Conservation (phyloP, 2,113 vertebrate genomes). For the Ariopsis seemanni region DNA sequence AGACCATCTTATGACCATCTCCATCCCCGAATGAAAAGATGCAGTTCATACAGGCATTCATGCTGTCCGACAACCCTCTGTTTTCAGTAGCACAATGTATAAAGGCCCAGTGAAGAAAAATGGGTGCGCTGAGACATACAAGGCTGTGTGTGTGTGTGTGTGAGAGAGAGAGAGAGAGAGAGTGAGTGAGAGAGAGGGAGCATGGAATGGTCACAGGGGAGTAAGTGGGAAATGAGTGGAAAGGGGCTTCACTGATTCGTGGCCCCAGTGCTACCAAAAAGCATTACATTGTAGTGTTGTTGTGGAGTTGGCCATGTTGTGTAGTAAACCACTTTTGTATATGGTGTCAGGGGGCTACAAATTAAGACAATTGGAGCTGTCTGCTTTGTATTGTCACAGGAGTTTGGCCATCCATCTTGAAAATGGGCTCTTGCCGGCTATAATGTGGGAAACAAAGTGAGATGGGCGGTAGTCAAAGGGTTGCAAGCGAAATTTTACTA, state of each 20-base stretch:
- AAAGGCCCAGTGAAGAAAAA: conserved; percentile 41
- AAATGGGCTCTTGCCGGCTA: conserved; percentile 52
- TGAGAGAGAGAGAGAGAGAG: too few relatives aligned
- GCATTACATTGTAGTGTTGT: conserved; percentile 66
- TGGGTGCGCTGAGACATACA: conserved; percentile 35
- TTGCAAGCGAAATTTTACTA: conserved; percentile 67
- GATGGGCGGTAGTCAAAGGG: conserved; percentile 53
- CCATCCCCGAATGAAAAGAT: conserved; percentile 22
- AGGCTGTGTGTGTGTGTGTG: conserved; percentile 35
- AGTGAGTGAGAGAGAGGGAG: too few relatives aligned
- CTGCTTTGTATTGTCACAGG: conserved; percentile 56
- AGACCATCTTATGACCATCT: conserved; percentile 8
- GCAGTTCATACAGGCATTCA: conserved; percentile 32
- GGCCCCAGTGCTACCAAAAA: conserved; percentile 63
- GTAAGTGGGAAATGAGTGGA: conserved; percentile 42
- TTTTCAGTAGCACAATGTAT: conserved; percentile 56
- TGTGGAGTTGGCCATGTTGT: conserved; percentile 70
- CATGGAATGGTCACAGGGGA: conserved; percentile 35
- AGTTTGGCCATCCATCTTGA: conserved; percentile 60
- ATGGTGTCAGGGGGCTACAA: conserved; percentile 60
- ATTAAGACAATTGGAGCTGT: conserved; percentile 57
- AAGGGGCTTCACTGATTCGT: conserved; percentile 51
- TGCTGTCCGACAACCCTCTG: conserved; percentile 42
- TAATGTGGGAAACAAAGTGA: conserved; percentile 39
- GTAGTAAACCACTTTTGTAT: conserved; percentile 69